phyloP scores from a whole-genome alignment of 2,113 vertebrate species.

The Brachionichthys hirsutus region DNA sequence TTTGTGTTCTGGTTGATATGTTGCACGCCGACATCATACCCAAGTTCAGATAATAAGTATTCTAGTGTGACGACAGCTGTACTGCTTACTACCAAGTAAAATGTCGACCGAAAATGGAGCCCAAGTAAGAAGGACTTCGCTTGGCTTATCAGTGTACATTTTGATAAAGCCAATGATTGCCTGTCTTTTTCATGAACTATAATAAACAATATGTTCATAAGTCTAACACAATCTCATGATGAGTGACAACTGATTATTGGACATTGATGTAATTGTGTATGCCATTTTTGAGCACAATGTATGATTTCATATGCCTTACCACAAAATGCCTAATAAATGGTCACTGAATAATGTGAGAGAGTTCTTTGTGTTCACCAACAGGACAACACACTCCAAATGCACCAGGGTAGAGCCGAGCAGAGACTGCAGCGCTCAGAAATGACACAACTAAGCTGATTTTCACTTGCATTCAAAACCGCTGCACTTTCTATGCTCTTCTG shows the following conservation, averaged over 20 bases:
- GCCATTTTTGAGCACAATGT: slow-evolving; percentile 35
- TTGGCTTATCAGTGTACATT: neutral
- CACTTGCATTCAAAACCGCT: too few species aligned
- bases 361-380: neutral
- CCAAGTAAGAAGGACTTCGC: neutral
- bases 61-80: neutral
- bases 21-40: neutral
- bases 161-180: slow-evolving; percentile 19
- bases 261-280: slow-evolving; percentile 40
- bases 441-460: too few species aligned
- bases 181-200: slow-evolving; percentile 16
- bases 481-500: too few species aligned
- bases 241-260: slow-evolving; percentile 26
- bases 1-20: neutral
- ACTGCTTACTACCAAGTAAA: neutral
- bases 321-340: slow-evolving; percentile 57
- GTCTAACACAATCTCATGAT: slow-evolving; percentile 25
- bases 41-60: too few species aligned
- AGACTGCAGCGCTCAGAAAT: too few species aligned
- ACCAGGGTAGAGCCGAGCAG: too few species aligned
- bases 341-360: slow-evolving; percentile 9
- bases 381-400: too few species aligned
- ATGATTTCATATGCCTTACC: slow-evolving; percentile 47
- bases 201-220: slow-evolving; percentile 35
- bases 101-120: too few species aligned